phyloP scores from a whole-genome alignment of 2,113 vertebrate genomes.

The Platycercus adscitus region DNA sequence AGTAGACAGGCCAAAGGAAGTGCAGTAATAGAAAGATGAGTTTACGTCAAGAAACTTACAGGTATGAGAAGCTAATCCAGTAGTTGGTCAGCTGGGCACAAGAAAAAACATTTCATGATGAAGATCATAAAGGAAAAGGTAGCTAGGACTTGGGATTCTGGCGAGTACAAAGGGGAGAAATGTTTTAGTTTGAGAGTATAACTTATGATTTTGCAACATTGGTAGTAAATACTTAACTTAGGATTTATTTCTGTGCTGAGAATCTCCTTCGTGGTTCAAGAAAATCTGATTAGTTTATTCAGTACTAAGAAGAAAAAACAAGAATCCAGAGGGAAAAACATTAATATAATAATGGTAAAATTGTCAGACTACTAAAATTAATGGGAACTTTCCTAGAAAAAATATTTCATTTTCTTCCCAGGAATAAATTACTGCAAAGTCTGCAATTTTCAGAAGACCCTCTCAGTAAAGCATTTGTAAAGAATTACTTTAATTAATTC shows the following conservation, averaged over 20 bases:
- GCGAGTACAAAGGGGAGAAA: background rate
- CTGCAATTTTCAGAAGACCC: background rate
- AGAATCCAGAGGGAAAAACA: background rate
- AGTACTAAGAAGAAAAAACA: background rate
- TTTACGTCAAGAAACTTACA: background rate
- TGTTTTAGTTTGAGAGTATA: background rate
- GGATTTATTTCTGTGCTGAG: background rate
- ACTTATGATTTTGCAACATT: background rate
- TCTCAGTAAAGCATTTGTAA: constrained; percentile 23
- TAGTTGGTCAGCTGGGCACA: background rate
- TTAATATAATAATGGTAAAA: background rate
- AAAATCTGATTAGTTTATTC: background rate
- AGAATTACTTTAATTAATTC: constrained; percentile 30
- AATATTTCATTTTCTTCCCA: background rate
- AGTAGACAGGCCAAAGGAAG: background rate
- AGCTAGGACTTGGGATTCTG: background rate
- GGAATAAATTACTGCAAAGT: background rate
- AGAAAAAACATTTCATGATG: background rate
- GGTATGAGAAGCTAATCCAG: background rate
- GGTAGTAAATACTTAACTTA: background rate
- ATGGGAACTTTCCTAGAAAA: background rate
- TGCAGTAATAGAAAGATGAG: background rate
- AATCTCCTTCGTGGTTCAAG: background rate
- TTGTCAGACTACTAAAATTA: background rate
- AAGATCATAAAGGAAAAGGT: background rate